These are phyloP conservation scores for Chamaea fasciata DNA, from an alignment of 2,113 vertebrate genomes.

Conservation along the genomic window DNA sequence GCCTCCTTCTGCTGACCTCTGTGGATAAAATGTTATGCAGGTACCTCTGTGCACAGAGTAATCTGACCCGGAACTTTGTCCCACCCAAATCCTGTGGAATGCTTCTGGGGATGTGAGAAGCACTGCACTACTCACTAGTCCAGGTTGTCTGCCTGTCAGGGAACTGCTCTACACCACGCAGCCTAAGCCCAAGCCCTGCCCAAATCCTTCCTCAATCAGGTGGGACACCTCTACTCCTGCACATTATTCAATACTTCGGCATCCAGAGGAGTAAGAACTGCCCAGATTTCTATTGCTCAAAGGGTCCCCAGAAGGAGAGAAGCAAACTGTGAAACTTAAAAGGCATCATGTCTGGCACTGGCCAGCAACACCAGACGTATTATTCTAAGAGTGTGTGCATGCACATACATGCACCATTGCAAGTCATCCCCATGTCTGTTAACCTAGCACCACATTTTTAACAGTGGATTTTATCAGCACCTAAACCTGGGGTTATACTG, in stretches of 20 bases:
- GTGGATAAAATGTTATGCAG: background rate
- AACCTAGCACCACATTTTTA: slow-evolving; percentile 67
- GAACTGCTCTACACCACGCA: background rate
- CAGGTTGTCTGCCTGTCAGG: background rate
- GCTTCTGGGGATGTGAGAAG: background rate
- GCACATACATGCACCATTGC: background rate
- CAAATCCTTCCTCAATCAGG: background rate
- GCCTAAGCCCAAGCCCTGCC: background rate
- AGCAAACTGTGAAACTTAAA: background rate
- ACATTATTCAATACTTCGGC: background rate
- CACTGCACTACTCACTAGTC: background rate
- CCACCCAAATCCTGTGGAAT: background rate
- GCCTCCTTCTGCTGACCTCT: background rate
- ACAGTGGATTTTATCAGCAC: slow-evolving; percentile 27
- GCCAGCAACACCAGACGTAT: slow-evolving; percentile 62
- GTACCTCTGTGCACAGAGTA: background rate
- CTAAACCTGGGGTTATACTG: background rate
- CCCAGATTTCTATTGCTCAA: background rate
- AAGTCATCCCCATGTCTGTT: slow-evolving; percentile 26
- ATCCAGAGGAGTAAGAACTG: background rate
- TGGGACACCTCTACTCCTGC: background rate
- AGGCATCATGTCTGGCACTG: slow-evolving; percentile 25
- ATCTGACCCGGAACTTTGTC: background rate
- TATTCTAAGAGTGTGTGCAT: background rate
- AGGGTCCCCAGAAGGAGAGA: background rate